Conservation (phyloP, 2,888 invertebrate species). For the Poecilus cupreus region DNA sequence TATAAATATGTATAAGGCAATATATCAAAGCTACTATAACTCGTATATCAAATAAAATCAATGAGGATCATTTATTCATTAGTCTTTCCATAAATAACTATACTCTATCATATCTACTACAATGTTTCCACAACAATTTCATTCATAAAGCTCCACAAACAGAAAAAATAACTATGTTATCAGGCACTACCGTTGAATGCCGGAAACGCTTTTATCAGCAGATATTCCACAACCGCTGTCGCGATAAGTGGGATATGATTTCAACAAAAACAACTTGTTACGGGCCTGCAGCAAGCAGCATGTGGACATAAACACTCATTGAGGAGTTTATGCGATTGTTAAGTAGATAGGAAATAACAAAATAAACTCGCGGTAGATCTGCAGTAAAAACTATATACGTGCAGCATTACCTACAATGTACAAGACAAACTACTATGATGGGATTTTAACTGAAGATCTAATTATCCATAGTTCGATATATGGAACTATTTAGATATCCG, state of each 20-base stretch:
- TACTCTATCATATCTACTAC: background rate
- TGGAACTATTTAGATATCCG: too few species aligned
- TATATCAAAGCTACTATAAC: background rate
- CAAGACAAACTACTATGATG: too few species aligned
- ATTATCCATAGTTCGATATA: too few species aligned
- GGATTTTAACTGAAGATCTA: too few species aligned
- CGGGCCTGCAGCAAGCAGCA: background rate
- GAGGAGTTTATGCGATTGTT: background rate
- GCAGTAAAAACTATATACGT: too few species aligned
- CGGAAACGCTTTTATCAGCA: slow-evolving; percentile 33
- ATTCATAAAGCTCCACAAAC: slow-evolving; percentile 1
- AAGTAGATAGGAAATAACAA: background rate
- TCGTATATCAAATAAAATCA: slow-evolving; percentile 1
- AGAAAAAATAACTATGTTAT: slow-evolving; percentile 1
- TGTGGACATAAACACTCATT: slow-evolving; percentile 10
- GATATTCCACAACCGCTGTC: slow-evolving; percentile 20
- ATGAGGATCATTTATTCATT: slow-evolving; percentile 26
- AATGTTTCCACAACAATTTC: slow-evolving; percentile 19
- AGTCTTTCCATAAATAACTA: background rate
- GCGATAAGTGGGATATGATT: background rate
- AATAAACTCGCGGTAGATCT: too few species aligned
- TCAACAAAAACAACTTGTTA: slow-evolving; percentile 25
- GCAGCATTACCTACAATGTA: too few species aligned
- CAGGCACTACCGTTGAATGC: slow-evolving; percentile 30
- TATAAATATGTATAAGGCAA: slow-evolving; percentile 2